Evolutionary conservation across 1,140 invertebrate genomes (phyloP).

Genomic region (Andrena cerasifolii): DNA sequence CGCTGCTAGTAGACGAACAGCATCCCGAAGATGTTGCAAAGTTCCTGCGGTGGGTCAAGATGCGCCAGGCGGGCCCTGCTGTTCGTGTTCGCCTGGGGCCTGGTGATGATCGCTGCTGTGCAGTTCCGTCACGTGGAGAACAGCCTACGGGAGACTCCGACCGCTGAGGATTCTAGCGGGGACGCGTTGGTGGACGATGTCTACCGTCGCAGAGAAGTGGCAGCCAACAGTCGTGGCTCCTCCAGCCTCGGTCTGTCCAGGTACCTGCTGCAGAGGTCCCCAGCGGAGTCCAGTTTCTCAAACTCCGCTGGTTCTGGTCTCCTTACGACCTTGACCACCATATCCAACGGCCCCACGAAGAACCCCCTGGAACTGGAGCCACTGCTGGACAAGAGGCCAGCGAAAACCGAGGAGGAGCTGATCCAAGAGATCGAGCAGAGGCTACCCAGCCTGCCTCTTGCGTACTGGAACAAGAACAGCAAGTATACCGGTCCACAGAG

Average conservation of each 20-base stretch:
- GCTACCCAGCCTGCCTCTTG: conserved; percentile 91
- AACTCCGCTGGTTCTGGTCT: conserved; percentile 56
- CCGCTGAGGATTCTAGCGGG: conserved; percentile 65
- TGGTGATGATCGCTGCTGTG: conserved; percentile 81
- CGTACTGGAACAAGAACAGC: conserved; percentile 91
- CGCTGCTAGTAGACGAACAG: background rate
- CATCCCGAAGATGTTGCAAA: conserved; percentile 74
- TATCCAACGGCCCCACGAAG: conserved; percentile 67
- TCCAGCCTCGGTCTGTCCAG: conserved; percentile 76
- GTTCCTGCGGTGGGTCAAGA: conserved; percentile 75
- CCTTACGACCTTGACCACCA: conserved; percentile 61
- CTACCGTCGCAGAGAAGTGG: conserved; percentile 58
- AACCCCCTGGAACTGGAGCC: conserved; percentile 78
- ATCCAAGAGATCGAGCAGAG: conserved; percentile 89
- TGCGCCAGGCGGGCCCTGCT: conserved; percentile 81
- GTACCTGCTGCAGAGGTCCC: conserved; percentile 76
- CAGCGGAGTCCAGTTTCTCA: conserved; percentile 41
- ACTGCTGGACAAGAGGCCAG: conserved; percentile 86
- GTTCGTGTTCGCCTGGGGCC: conserved; percentile 80
- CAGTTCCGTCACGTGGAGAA: conserved; percentile 78
- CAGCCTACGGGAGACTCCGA: conserved; percentile 63
- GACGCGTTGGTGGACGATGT: conserved; percentile 60
- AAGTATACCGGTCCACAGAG: conserved; percentile 81
- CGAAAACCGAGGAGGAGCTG: conserved; percentile 89
- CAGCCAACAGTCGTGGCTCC: conserved; percentile 75